A percentile compares a stretch with the other conserved stretches of the same genome.
Conservation (phyloP, 2,888 invertebrate genomes). For the Drosophila melanosoma region DNA sequence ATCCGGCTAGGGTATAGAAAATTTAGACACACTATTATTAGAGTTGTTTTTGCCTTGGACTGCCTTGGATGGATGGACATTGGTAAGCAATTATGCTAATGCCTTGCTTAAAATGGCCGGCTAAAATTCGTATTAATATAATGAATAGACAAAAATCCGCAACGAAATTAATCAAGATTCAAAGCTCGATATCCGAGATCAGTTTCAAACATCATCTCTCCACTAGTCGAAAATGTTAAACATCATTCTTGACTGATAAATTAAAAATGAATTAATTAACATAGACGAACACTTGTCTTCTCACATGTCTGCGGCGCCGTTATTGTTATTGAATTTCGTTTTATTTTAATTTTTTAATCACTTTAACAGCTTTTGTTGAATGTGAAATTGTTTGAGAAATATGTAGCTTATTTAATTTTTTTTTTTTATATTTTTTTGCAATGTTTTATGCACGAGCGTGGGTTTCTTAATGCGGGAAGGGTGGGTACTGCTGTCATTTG, state of each 20-base stretch:
- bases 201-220: slow-evolving; percentile 54
- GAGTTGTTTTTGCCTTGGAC: slow-evolving; percentile 73
- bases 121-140: slow-evolving; percentile 75
- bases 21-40: slow-evolving; percentile 72
- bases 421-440: slow-evolving; percentile 17
- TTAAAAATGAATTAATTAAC: slow-evolving; percentile 80
- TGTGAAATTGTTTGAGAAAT: slow-evolving; percentile 43
- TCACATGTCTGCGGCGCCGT: slow-evolving; percentile 39
- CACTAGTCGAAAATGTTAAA: slow-evolving; percentile 68
- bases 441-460: slow-evolving; percentile 35
- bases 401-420: slow-evolving; percentile 28
- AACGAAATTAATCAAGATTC: slow-evolving; percentile 44
- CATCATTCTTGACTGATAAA: slow-evolving; percentile 79
- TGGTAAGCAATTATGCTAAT: slow-evolving; percentile 77
- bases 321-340: slow-evolving; percentile 51
- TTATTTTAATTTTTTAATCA: slow-evolving; percentile 55
- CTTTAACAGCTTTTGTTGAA: slow-evolving; percentile 51
- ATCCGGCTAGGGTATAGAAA: slow-evolving; percentile 39
- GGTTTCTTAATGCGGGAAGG: slow-evolving; percentile 54
- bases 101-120: slow-evolving; percentile 67
- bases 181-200: slow-evolving; percentile 30
- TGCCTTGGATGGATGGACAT: slow-evolving; percentile 52
- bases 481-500: slow-evolving; percentile 31
- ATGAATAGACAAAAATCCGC: slow-evolving; percentile 33
- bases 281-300: slow-evolving; percentile 66